Conservation (phyloP, 30 jellyfish, hydroid and myxozoan species). For the Euphysa ruthae region DNA sequence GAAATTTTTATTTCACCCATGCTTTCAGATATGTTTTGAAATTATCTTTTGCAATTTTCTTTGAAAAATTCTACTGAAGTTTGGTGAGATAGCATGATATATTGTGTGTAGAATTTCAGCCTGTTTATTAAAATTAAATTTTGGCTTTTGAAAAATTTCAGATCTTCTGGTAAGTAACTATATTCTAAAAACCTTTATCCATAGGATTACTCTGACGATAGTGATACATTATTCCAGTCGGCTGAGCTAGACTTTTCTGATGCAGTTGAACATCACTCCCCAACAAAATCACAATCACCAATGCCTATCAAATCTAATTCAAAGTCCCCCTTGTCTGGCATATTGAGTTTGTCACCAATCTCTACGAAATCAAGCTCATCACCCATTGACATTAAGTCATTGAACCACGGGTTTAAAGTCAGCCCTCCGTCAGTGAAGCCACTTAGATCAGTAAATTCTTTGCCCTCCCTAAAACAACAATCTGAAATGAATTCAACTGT, state of each 20-base stretch:
- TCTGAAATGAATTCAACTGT: conserved; percentile 32
- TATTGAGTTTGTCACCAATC: conserved; percentile 20
- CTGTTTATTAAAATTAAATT: too few relatives aligned
- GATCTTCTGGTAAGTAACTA: too few relatives aligned
- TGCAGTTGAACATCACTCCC: too few relatives aligned
- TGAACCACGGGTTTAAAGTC: neutral
- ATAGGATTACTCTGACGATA: conserved; percentile 17
- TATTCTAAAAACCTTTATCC: too few relatives aligned
- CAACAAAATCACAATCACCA: conserved; percentile 23
- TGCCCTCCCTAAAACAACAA: too few relatives aligned
- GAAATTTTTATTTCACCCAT: too few relatives aligned
- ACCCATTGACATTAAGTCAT: conserved; percentile 11
- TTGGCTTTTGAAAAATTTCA: too few relatives aligned
- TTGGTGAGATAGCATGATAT: too few relatives aligned
- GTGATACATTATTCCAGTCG: conserved; percentile 28
- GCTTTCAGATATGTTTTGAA: too few relatives aligned
- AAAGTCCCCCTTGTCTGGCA: neutral
- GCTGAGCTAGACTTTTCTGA: conserved; percentile 30
- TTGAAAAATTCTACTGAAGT: too few relatives aligned
- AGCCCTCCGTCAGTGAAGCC: neutral
- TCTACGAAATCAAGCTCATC: conserved; percentile 34
- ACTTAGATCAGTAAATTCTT: conserved; percentile 32
- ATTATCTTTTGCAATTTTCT: too few relatives aligned
- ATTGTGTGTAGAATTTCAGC: too few relatives aligned
- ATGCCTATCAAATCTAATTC: conserved; percentile 5